Percentiles rank a stretch among this genome's conserved stretches.
Conservation (phyloP, 1,140 invertebrate genomes). For the Halesus radiatus region DNA sequence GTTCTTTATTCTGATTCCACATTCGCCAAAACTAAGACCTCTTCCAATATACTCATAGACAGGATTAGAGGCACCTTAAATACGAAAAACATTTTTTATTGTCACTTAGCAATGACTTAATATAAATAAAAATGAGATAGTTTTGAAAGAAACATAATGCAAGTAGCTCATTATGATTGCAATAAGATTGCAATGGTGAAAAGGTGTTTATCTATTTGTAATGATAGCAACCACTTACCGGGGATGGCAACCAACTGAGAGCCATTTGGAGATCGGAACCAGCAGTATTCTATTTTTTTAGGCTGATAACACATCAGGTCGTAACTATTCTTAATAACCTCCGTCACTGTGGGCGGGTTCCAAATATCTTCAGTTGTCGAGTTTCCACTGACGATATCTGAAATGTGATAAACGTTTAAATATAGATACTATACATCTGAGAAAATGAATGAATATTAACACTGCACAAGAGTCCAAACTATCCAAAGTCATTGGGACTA, state of each 20-base stretch:
- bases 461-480: too few species aligned
- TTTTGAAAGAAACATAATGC: too few species aligned
- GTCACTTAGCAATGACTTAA: background rate
- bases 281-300: constrained; percentile 49
- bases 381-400: background rate
- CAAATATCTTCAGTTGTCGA: too few species aligned
- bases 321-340: constrained; percentile 1
- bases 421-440: too few species aligned
- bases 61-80: constrained; percentile 29
- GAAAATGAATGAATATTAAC: too few species aligned
- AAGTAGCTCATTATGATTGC: too few species aligned
- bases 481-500: too few species aligned
- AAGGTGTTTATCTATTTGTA: too few species aligned
- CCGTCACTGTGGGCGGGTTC: background rate
- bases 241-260: background rate
- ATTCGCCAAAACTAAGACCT: constrained; percentile 45
- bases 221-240: constrained; percentile 23
- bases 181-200: too few species aligned
- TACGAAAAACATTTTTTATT: background rate
- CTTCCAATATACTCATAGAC: constrained; percentile 49
- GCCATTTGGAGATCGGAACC: constrained; percentile 29
- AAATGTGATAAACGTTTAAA: background rate
- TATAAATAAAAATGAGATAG: too few species aligned
- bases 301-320: constrained; percentile 41
- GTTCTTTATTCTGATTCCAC: constrained; percentile 48